Evolutionary conservation across 2,888 invertebrate species (phyloP).

Genomic region (Thumatha senex): DNA sequence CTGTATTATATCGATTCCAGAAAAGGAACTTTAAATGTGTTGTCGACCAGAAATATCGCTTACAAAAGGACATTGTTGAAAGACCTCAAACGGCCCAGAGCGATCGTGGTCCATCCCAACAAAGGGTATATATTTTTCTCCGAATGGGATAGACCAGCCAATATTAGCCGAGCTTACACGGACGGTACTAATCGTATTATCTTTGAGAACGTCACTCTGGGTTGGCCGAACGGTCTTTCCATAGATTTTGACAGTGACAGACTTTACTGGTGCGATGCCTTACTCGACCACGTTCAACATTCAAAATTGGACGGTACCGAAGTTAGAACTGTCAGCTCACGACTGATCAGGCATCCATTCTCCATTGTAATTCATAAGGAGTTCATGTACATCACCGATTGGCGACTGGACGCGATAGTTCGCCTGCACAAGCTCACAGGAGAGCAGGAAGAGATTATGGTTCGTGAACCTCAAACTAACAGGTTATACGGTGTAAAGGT

Average conservation of each 20-base stretch:
- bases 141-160: constrained; percentile 98
- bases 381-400: constrained; percentile 98
- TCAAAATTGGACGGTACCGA: constrained; percentile 95
- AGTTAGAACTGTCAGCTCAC: constrained; percentile 93
- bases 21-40: constrained; percentile 96
- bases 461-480: constrained; percentile 95
- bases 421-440: constrained; percentile 95
- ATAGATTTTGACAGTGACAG: constrained; percentile 95
- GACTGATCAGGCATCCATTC: constrained; percentile 94
- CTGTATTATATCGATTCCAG: constrained; percentile 97
- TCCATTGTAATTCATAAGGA: constrained; percentile 95
- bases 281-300: constrained; percentile 97
- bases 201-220: constrained; percentile 95
- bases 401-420: constrained; percentile 97
- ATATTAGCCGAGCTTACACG: constrained; percentile 95
- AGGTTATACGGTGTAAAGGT: constrained; percentile 96
- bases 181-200: constrained; percentile 95
- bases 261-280: constrained; percentile 98
- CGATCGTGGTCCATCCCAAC: constrained; percentile 98
- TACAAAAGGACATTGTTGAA: constrained; percentile 92
- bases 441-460: constrained; percentile 92
- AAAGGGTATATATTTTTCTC: constrained; percentile 97
- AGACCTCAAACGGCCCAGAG: constrained; percentile 95
- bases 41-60: constrained; percentile 93
- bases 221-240: constrained; percentile 98